Conservation (phyloP, 2,797 vertebrate species). For the Melanotaenia trifasciata region DNA sequence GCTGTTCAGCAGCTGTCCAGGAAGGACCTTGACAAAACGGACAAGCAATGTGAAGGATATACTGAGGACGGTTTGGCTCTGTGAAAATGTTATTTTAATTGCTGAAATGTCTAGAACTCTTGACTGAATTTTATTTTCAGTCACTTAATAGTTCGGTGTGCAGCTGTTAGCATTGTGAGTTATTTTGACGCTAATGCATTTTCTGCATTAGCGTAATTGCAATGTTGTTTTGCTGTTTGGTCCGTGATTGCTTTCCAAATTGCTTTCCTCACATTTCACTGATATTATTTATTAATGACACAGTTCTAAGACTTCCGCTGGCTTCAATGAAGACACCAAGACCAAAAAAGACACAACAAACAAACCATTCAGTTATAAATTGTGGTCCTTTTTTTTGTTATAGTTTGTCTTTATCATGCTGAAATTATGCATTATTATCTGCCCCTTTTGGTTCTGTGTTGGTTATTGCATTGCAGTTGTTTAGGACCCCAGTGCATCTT, state of each 20-base stretch:
- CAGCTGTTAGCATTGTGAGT: background rate
- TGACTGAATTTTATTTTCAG: background rate
- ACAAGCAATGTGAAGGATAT: slow-evolving; percentile 55
- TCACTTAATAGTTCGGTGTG: background rate
- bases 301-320: background rate
- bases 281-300: too few relatives aligned
- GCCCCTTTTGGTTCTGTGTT: background rate
- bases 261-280: too few relatives aligned
- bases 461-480: background rate
- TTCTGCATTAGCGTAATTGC: too few relatives aligned
- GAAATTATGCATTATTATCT: background rate
- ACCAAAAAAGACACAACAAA: background rate
- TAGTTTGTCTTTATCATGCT: background rate
- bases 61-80: slow-evolving; percentile 1
- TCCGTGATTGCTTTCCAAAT: too few relatives aligned
- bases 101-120: background rate
- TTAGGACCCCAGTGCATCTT: background rate
- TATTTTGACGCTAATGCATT: background rate
- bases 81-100: background rate
- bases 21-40: slow-evolving; percentile 67
- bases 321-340: background rate
- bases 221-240: too few relatives aligned
- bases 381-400: background rate
- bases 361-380: background rate
- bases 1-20: slow-evolving; percentile 55